phyloP scores from a whole-genome alignment of 1,140 invertebrate species.

The Lutraria rhynchaena region DNA sequence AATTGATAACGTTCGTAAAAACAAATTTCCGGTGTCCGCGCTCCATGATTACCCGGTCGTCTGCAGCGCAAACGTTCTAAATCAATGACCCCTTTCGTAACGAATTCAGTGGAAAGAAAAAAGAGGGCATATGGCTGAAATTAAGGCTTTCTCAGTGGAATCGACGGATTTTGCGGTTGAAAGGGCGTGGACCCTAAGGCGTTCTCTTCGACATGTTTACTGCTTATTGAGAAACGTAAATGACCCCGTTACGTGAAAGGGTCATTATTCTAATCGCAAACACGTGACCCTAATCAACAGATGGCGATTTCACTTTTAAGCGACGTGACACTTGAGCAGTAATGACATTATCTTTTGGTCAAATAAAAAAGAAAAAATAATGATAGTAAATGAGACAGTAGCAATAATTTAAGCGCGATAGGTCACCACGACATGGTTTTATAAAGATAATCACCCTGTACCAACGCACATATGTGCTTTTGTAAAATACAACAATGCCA shows the following conservation, averaged over 20 bases:
- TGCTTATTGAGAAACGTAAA: slow-evolving; percentile 6
- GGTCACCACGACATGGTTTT: slow-evolving; percentile 34
- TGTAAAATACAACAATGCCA: slow-evolving; percentile 26
- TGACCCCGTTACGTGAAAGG: slow-evolving; percentile 53
- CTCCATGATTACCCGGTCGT: slow-evolving; percentile 4
- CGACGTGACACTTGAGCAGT: slow-evolving; percentile 26
- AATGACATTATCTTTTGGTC: not conserved
- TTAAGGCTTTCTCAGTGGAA: slow-evolving; percentile 1
- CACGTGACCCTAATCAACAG: slow-evolving; percentile 45
- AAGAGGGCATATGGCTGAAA: slow-evolving; percentile 42
- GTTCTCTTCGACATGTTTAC: slow-evolving; percentile 21
- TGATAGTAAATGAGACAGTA: slow-evolving; percentile 33
- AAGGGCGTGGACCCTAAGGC: not conserved
- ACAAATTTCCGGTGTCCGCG: slow-evolving; percentile 43
- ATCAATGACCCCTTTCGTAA: not conserved
- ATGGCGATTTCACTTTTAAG: slow-evolving; percentile 30
- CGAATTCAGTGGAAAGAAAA: not conserved
- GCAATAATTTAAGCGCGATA: not conserved
- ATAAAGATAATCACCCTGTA: slow-evolving; percentile 6
- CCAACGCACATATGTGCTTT: slow-evolving; percentile 33
- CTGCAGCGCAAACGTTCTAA: slow-evolving; percentile 1
- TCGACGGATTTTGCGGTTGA: slow-evolving; percentile 1
- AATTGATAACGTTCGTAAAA: slow-evolving; percentile 45
- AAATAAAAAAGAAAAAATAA: slow-evolving; percentile 11
- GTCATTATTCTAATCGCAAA: slow-evolving; percentile 30